phyloP scores from a whole-genome alignment of 2,797 vertebrate genomes.

The Peromyscus aztecus region DNA sequence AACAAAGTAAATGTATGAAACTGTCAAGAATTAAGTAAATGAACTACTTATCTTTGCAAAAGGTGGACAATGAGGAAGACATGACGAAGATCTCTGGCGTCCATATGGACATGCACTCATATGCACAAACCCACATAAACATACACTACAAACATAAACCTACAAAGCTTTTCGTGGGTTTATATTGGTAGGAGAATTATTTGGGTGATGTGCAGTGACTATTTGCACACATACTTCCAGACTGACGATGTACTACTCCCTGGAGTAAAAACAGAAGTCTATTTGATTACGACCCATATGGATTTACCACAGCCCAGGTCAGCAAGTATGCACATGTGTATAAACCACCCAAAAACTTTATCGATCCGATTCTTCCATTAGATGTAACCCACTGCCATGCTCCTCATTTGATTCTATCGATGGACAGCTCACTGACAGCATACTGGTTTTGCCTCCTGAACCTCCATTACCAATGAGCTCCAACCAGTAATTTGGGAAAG shows the following conservation, averaged over 20 bases:
- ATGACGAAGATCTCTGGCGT: background rate
- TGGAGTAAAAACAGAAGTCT: background rate
- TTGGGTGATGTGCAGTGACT: background rate
- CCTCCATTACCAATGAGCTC: background rate
- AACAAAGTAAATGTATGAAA: background rate
- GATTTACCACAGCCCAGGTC: conserved; percentile 23
- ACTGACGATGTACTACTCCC: background rate
- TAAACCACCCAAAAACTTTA: background rate
- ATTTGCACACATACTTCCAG: background rate
- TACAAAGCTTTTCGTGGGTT: background rate
- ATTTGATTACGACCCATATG: conserved; percentile 5
- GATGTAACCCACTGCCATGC: background rate
- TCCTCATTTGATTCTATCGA: background rate
- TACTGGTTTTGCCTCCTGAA: background rate
- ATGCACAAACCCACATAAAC: background rate
- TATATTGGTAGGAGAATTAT: conserved; percentile 39
- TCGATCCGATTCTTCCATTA: background rate
- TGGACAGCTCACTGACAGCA: background rate
- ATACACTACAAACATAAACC: background rate
- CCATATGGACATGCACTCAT: background rate
- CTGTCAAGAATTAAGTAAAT: background rate
- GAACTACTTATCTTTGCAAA: background rate
- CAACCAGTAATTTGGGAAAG: background rate
- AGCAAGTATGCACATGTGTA: background rate
- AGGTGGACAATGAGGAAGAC: background rate